Evolutionary conservation across 1,140 invertebrate species (phyloP).

Genomic region (Bombus superbus): DNA sequence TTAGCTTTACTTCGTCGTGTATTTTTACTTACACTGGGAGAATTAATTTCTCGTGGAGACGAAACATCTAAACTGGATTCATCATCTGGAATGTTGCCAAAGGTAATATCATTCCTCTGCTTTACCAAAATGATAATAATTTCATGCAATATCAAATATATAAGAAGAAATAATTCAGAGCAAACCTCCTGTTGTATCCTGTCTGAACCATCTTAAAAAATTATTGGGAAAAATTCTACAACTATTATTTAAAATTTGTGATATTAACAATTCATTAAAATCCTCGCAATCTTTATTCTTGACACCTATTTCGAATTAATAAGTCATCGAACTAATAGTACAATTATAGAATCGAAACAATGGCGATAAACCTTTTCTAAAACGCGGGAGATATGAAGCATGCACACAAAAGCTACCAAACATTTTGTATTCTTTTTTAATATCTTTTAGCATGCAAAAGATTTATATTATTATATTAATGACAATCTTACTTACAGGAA

Average conservation of each 20-base stretch:
- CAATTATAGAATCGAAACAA: neutral
- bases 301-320: neutral
- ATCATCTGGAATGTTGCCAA: slow-evolving; percentile 85
- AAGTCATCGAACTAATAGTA: neutral
- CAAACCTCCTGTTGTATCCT: slow-evolving; percentile 16
- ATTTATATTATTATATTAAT: neutral
- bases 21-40: slow-evolving; percentile 85
- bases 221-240: slow-evolving; percentile 9
- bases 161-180: neutral
- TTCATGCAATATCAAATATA: slow-evolving; percentile 42
- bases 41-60: slow-evolving; percentile 87
- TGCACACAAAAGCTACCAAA: neutral
- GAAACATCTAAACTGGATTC: slow-evolving; percentile 88
- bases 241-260: neutral
- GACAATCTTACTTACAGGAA: slow-evolving; percentile 70
- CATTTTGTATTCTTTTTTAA: neutral
- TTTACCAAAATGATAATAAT: slow-evolving; percentile 74
- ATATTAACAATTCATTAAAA: neutral
- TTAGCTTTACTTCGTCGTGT: neutral
- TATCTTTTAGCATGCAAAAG: neutral
- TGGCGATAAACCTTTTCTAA: too few species aligned
- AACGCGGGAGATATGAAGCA: neutral
- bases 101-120: slow-evolving; percentile 78
- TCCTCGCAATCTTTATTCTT: neutral
- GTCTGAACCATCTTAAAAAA: neutral